Evolutionary conservation across 1,140 invertebrate species (phyloP), one percentile per base, ranked within the genome.

Genomic region (Calycopis cecrops): DNA sequence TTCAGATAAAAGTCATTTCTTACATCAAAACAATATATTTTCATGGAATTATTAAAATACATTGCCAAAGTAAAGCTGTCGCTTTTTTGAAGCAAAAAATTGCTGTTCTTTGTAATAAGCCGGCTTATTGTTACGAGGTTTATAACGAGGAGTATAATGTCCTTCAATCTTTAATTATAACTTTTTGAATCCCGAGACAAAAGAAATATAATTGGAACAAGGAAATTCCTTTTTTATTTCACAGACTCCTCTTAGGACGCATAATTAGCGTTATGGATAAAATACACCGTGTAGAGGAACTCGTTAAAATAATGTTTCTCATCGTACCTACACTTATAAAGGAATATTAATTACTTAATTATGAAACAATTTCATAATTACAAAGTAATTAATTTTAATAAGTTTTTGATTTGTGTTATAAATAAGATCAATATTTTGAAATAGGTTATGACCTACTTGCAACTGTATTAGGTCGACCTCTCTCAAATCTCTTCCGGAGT

Each of bases 161-260:
- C 67, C 55, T 62, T 68, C 67, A 69, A 76, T 70, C 62, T 79
- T 79, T 74, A 79, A 79, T 79, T 76, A 76, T 74, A 79, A 76
- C 62, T 76, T 79, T 71, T 57, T 54, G 48, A 63, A 58, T 60
- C 52, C 61, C 44, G 57, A 62, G 14, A 52, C 48, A 73, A 78
- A 71, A 71, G 69, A 63, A 71, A 71, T 69, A 62, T 69, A 69
- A 76, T 69, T 69, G 57, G 59, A 67, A 58, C 56, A 49, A 69
- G 68, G 63, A 64, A 67, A 59, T 57, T 65, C 57, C n/a, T 60
- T 63, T 58, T 60, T 53, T 63, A 37, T 38, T 52, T 11, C 4
- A 53, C n/a, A n/a, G 28, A 28, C 8, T n/a, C n/a, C 51, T 34
- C 12, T 34, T 16, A 40, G 37, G 40, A 53, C 8, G 10, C 18